Base-by-base conservation (phyloP, 2,797 vertebrate species). In the Pseudochirops cupreus region DNA sequence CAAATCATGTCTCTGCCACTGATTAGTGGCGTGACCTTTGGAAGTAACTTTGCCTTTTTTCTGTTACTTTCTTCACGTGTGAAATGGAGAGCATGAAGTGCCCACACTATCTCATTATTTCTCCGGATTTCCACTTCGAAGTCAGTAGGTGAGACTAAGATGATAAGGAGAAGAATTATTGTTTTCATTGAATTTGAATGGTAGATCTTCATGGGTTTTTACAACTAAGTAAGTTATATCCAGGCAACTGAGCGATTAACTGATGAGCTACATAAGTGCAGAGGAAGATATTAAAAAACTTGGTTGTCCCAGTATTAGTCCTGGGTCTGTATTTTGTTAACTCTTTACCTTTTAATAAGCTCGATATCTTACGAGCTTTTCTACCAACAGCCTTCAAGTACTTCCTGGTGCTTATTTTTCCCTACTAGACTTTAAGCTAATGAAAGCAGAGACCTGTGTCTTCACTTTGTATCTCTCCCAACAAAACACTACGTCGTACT, bases 131-230 rank as follows among this genome's bases (percentile, higher is more conserved):
- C 74, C 2, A 11, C 9, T 26, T 50, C 26, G 24, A 46, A 87
- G 39, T 50, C 39, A 50, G 9, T 50, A 50, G 39, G 7, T 26
- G 9, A 87, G 21, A 50, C 21, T 87, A 2, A 39, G 24, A 46
- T 87, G 74, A 87, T 46, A 46, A 50, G 24, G 74, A 87, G 39
- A 82, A 82, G 74, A 87, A 26, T 50, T 82, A 46, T 82, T 82
- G 46, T 46, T 46, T 82, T 46, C 39, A 46, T 46, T 87, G 50
- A 53, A 91, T 95, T 95, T 28, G 57, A 58, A 2, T 54, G 91
- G 82, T 7, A 82, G 67, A 16, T 90, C 92, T 5, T 92, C 93
- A 31, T 59, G 55, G 87, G 31, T 59, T 95, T 94, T 96, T 53
- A 58, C 13, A 94, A 31, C 1, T 31, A 29, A 31, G 16, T 52